phyloP scores from a whole-genome alignment of 2,113 vertebrate species.

The Oreochromis aureus region DNA sequence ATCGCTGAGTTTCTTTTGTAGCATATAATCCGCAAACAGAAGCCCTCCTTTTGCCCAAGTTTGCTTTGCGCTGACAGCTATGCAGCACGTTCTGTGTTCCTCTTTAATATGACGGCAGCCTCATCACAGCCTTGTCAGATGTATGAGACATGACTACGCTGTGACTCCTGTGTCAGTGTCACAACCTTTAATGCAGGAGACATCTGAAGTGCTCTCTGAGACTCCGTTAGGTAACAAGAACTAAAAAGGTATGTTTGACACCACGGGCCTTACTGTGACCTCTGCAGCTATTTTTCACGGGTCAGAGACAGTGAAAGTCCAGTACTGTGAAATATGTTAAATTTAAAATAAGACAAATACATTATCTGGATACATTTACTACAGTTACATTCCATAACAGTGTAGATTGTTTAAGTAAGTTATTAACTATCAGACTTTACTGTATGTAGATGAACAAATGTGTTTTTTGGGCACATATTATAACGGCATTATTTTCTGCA shows the following conservation, averaged over 20 bases:
- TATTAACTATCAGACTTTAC: not conserved
- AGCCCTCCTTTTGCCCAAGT: not conserved
- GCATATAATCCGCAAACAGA: not conserved
- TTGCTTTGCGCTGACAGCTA: not conserved
- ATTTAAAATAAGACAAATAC: not conserved
- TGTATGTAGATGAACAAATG: not conserved
- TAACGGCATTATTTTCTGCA: not conserved
- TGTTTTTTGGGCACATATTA: not conserved
- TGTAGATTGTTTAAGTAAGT: not conserved
- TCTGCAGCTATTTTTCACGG: constrained; percentile 7
- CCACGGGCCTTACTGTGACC: constrained; percentile 2
- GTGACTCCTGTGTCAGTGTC: constrained; percentile 43
- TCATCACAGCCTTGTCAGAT: constrained; percentile 33
- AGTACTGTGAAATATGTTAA: not conserved
- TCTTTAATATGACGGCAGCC: not conserved
- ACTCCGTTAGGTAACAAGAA: constrained; percentile 31
- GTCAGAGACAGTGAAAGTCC: not conserved
- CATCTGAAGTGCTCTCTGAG: constrained; percentile 25
- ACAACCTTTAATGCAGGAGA: constrained; percentile 24
- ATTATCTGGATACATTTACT: not conserved
- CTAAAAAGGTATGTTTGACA: constrained; percentile 7
- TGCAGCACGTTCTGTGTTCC: not conserved
- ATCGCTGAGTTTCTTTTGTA: not conserved
- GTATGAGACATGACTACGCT: not conserved
- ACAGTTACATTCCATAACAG: not conserved